Percentiles rank a stretch among this genome's conserved stretches.
These are phyloP conservation scores for Eubucco bourcierii DNA, from an alignment of 2,113 vertebrate species.

Conservation along the genomic window DNA sequence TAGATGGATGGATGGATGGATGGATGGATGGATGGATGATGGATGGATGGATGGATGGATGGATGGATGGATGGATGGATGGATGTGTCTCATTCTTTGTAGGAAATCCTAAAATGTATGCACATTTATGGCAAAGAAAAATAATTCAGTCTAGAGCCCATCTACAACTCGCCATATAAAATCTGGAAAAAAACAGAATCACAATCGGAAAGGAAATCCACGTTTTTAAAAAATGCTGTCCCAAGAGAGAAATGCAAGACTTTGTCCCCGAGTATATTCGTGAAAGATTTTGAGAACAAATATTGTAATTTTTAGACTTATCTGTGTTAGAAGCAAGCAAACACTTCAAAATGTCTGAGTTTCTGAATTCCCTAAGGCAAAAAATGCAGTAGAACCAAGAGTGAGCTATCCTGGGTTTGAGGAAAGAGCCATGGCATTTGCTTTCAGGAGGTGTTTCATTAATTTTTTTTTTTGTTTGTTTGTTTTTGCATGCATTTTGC, in stretches of 20 bases:
- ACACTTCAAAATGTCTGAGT: not conserved
- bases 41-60: not conserved
- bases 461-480: not conserved
- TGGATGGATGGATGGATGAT: not conserved
- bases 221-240: not conserved
- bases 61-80: not conserved
- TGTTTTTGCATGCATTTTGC: not conserved
- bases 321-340: not conserved
- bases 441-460: not conserved
- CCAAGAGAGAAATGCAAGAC: not conserved
- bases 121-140: not conserved
- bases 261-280: not conserved
- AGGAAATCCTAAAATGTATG: not conserved
- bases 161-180: not conserved
- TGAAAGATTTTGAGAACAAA: not conserved
- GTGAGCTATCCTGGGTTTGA: not conserved
- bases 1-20: not conserved
- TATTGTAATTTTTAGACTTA: not conserved
- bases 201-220: not conserved
- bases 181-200: not conserved
- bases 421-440: not conserved
- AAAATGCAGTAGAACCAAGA: not conserved
- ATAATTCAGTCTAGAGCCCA: not conserved
- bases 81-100: not conserved
- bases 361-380: not conserved